phyloP scores from a whole-genome alignment of 2,797 vertebrate genomes.

The Sebastiscus tertius region DNA sequence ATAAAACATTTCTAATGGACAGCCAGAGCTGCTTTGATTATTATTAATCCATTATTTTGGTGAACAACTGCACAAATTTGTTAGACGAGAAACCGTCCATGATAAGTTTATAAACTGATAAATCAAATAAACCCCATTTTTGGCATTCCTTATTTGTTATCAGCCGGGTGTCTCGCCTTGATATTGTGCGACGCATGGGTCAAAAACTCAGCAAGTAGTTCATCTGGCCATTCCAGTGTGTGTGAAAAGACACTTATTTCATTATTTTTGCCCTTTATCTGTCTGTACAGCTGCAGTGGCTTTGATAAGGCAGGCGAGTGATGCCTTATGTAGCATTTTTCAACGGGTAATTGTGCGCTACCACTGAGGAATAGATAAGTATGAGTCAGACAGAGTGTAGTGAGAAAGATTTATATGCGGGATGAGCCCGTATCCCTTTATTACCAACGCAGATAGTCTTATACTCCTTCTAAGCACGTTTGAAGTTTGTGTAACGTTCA shows the following conservation, averaged over 20 bases:
- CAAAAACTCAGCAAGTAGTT: constrained; percentile 34
- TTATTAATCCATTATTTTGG: background rate
- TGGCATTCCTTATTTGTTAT: constrained; percentile 12
- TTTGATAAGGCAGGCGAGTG: constrained; percentile 67
- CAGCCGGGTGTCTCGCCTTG: constrained; percentile 21
- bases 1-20: background rate
- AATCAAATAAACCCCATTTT: constrained; percentile 28
- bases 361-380: constrained; percentile 66
- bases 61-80: background rate
- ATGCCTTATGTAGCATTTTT: constrained; percentile 66
- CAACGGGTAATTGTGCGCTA: constrained; percentile 66
- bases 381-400: constrained; percentile 49
- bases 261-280: constrained; percentile 65
- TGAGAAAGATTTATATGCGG: constrained; percentile 46
- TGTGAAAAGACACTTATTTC: constrained; percentile 55
- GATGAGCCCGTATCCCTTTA: constrained; percentile 56
- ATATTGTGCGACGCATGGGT: constrained; percentile 30
- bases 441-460: constrained; percentile 42
- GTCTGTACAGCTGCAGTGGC: constrained; percentile 62
- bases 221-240: constrained; percentile 36
- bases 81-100: background rate
- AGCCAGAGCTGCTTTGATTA: background rate
- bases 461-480: constrained; percentile 33
- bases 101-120: constrained; percentile 6
- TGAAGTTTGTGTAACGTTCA: constrained; percentile 40